Evolutionary conservation across 2,797 vertebrate genomes (phyloP).

Genomic region (Cyclopterus lumpus): DNA sequence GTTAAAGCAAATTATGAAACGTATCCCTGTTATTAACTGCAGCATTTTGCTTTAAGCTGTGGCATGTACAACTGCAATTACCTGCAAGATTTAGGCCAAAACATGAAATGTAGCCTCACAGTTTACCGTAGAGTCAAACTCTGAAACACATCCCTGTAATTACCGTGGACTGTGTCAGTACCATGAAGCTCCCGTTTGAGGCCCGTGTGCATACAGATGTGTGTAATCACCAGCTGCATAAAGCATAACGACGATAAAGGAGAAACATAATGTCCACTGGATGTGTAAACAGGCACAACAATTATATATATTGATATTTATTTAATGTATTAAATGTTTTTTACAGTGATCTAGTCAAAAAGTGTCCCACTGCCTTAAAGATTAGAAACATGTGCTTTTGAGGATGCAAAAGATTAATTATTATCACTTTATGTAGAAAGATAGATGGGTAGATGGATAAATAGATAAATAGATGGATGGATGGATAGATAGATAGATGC

Average conservation of each 20-base stretch:
- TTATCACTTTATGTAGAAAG: no score
- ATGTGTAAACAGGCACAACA: no score
- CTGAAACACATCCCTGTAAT: conserved; percentile 53
- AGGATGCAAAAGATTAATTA: no score
- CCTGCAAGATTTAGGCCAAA: conserved; percentile 11
- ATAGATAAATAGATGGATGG: no score
- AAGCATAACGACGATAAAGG: no score
- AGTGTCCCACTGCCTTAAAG: no score
- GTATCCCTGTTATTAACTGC: conserved; percentile 50
- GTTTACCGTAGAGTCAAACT: conserved; percentile 23
- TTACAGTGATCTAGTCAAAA: no score
- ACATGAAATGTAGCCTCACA: conserved; percentile 20
- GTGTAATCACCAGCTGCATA: conserved; percentile 18
- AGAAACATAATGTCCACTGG: no score
- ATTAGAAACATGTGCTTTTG: no score
- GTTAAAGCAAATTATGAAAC: conserved; percentile 56
- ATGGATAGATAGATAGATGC: background rate
- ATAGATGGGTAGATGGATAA: background rate
- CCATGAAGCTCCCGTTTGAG: background rate
- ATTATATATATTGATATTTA: no score
- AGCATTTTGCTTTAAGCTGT: conserved; percentile 38
- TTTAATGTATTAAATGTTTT: background rate
- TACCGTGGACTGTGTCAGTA: conserved; percentile 33
- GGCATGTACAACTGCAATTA: conserved; percentile 55
- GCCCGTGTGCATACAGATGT: conserved; percentile 11